phyloP scores from a whole-genome alignment of 1,140 invertebrate genomes.

The Leptopilina clavipes region DNA sequence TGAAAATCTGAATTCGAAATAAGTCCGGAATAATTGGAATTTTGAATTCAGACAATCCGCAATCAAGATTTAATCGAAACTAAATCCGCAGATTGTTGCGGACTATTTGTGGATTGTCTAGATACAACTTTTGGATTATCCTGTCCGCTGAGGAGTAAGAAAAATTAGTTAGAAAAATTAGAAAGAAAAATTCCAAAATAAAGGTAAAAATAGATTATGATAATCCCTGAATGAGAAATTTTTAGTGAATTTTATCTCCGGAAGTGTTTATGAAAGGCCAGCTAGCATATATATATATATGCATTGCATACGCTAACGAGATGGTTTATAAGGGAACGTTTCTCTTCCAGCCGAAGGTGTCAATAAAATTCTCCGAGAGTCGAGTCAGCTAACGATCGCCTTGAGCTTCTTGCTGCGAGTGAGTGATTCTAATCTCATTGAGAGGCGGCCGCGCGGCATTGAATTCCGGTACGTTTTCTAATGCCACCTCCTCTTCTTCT shows the following conservation, averaged over 20 bases:
- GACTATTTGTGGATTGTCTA: too few species aligned
- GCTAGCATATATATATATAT: neutral
- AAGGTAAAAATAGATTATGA: too few species aligned
- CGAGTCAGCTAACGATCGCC: conserved; percentile 2
- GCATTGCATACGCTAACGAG: neutral
- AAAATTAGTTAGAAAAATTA: too few species aligned
- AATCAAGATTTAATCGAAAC: too few species aligned
- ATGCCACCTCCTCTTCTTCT: too few species aligned
- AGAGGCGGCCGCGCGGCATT: neutral
- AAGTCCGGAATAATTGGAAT: too few species aligned
- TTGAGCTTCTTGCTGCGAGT: conserved; percentile 12
- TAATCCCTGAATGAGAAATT: neutral
- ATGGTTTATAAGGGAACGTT: neutral
- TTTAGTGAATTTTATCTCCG: neutral
- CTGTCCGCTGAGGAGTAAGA: too few species aligned
- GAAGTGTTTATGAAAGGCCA: neutral
- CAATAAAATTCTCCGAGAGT: neutral
- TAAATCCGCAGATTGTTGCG: too few species aligned
- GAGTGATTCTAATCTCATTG: conserved; percentile 26
- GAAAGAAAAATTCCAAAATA: too few species aligned
- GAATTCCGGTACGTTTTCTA: conserved; percentile 29
- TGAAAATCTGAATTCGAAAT: too few species aligned
- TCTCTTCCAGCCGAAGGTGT: conserved; percentile 25
- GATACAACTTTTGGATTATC: too few species aligned
- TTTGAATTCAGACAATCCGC: too few species aligned